Evolutionary conservation across 1,140 invertebrate species (phyloP).

Genomic region (Parasteatoda tepidariorum): DNA sequence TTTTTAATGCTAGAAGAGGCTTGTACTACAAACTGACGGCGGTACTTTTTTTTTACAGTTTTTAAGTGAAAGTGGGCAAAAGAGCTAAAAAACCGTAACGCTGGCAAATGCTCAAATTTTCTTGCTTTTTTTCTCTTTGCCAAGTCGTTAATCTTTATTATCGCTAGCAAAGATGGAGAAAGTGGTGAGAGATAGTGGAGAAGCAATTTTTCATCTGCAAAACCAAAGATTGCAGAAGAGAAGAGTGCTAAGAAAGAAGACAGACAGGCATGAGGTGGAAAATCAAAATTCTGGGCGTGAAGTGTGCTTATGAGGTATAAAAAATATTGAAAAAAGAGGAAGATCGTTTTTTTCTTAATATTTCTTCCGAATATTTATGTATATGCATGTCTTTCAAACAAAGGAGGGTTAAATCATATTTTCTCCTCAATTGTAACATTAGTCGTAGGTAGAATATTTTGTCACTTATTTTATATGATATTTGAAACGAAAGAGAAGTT

Average conservation of each 20-base stretch:
- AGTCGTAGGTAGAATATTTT: no score
- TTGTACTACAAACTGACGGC: no score
- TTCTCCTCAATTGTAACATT: no score
- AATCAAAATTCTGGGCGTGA: constrained; percentile 21
- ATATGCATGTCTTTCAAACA: no score
- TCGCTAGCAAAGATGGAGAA: constrained; percentile 50
- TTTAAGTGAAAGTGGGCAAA: background rate
- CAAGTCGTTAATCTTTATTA: constrained; percentile 59
- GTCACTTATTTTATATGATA: no score
- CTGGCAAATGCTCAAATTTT: constrained; percentile 52
- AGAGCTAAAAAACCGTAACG: background rate
- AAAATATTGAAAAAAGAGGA: no score
- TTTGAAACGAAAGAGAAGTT: no score
- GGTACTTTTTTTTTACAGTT: no score
- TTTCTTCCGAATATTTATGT: no score
- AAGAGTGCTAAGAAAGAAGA: constrained; percentile 33
- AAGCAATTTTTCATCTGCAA: constrained; percentile 40
- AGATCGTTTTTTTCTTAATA: no score
- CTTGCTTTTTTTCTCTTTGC: constrained; percentile 23
- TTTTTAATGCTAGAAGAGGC: no score
- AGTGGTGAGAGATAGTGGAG: constrained; percentile 38
- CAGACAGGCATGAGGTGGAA: constrained; percentile 6
- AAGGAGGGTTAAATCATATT: no score
- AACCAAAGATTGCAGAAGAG: background rate
- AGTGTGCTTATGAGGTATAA: background rate